phyloP scores from a whole-genome alignment of 2,797 vertebrate genomes.

The Coregonus ussuriensis region DNA sequence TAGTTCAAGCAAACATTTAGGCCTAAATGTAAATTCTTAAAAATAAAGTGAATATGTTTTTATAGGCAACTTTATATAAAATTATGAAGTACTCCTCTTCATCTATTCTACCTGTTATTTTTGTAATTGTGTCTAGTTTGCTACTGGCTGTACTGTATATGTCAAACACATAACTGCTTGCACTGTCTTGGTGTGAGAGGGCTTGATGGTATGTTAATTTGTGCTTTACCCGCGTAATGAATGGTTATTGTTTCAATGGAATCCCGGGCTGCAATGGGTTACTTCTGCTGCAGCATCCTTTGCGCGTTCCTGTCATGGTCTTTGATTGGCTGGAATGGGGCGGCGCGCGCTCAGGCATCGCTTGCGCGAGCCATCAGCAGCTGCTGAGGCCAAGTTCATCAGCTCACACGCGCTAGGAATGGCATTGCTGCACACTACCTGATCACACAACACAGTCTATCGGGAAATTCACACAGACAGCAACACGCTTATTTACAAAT shows the following conservation, averaged over 20 bases:
- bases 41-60: not conserved
- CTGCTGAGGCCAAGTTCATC: slow-evolving; percentile 51
- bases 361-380: slow-evolving; percentile 59
- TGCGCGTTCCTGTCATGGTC: slow-evolving; percentile 55
- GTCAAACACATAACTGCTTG: not conserved
- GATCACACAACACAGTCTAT: slow-evolving; percentile 10
- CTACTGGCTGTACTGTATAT: not conserved
- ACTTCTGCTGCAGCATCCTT: slow-evolving; percentile 49
- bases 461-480: slow-evolving; percentile 10
- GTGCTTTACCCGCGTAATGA: slow-evolving; percentile 8
- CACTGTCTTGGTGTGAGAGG: not conserved
- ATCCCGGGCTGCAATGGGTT: slow-evolving; percentile 55
- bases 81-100: not conserved
- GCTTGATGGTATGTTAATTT: slow-evolving; percentile 2
- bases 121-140: not conserved
- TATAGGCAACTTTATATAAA: not conserved
- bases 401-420: slow-evolving; percentile 57
- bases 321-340: slow-evolving; percentile 55
- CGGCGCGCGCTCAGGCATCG: slow-evolving; percentile 49
- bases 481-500: slow-evolving; percentile 19
- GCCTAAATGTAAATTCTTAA: not conserved
- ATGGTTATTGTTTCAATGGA: slow-evolving; percentile 19
- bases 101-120: not conserved
- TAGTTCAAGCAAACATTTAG: not conserved
- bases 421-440: slow-evolving; percentile 55